phyloP scores from a whole-genome alignment of 23 tunicate species.

The Trididemnum nubilum region DNA sequence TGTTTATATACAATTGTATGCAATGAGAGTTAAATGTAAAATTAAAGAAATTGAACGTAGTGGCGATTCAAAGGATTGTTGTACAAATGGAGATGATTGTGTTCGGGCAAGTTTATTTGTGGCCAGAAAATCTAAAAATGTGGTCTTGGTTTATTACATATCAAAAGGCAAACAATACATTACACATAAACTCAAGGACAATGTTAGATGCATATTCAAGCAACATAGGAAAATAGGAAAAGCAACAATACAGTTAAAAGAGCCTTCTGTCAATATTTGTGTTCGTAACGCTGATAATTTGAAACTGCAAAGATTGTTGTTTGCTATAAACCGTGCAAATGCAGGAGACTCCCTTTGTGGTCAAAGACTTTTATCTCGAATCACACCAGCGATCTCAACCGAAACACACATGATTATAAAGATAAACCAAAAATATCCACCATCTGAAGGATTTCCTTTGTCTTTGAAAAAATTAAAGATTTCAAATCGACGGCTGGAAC shows the following conservation, averaged over 20 bases:
- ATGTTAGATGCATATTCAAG: slow-evolving; percentile 52
- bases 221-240: slow-evolving; percentile 59
- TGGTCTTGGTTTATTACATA: slow-evolving; percentile 63
- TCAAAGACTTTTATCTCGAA: slow-evolving; percentile 53
- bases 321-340: slow-evolving; percentile 53
- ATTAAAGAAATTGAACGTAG: slow-evolving; percentile 40
- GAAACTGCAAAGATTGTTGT: slow-evolving; percentile 52
- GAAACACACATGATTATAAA: slow-evolving; percentile 45
- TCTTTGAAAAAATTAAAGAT: slow-evolving; percentile 48
- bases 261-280: slow-evolving; percentile 60
- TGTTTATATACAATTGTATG: too few species aligned
- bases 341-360: slow-evolving; percentile 51
- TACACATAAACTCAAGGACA: slow-evolving; percentile 38
- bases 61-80: slow-evolving; percentile 43
- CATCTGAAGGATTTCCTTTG: slow-evolving; percentile 46
- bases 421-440: slow-evolving; percentile 47
- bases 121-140: slow-evolving; percentile 51
- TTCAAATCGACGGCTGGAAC: slow-evolving; percentile 21
- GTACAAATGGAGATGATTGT: slow-evolving; percentile 30
- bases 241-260: slow-evolving; percentile 73
- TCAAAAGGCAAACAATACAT: slow-evolving; percentile 55
- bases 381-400: slow-evolving; percentile 67
- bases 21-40: slow-evolving; percentile 70
- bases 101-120: slow-evolving; percentile 54
- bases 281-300: slow-evolving; percentile 57